phyloP scores from a whole-genome alignment of 1,140 invertebrate genomes.

The Drosophila funebris region DNA sequence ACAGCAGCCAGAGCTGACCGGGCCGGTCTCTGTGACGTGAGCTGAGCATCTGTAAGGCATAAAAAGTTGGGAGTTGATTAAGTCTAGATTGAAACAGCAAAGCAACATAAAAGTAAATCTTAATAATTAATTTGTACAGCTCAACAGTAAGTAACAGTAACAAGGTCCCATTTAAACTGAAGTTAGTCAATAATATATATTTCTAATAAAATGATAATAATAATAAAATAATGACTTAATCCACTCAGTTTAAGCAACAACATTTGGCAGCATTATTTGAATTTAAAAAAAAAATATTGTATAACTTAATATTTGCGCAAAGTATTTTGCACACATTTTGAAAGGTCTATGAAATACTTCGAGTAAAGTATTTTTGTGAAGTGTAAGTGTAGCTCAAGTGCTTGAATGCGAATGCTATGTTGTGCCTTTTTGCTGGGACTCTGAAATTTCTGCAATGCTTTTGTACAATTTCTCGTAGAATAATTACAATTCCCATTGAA shows the following conservation, averaged over 20 bases:
- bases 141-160: no score
- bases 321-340: background rate
- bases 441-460: constrained; percentile 16
- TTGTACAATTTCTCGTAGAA: constrained; percentile 22
- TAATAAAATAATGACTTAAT: no score
- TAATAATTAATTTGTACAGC: no score
- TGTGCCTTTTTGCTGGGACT: constrained; percentile 5
- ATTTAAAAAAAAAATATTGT: no score
- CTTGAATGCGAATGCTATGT: background rate
- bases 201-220: no score
- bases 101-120: no score
- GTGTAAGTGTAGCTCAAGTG: constrained; percentile 15
- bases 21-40: background rate
- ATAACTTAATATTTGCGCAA: background rate
- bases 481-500: constrained; percentile 46
- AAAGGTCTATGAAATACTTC: background rate
- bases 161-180: no score
- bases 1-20: constrained; percentile 38
- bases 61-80: background rate
- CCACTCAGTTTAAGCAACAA: no score
- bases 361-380: constrained; percentile 5
- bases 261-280: no score
- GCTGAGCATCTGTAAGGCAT: constrained; percentile 25
- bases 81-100: background rate
- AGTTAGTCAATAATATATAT: no score